Evolutionary conservation across 2,888 invertebrate genomes (phyloP), one percentile per base, ranked within the genome.

Genomic region (Eupsilia transversa): DNA sequence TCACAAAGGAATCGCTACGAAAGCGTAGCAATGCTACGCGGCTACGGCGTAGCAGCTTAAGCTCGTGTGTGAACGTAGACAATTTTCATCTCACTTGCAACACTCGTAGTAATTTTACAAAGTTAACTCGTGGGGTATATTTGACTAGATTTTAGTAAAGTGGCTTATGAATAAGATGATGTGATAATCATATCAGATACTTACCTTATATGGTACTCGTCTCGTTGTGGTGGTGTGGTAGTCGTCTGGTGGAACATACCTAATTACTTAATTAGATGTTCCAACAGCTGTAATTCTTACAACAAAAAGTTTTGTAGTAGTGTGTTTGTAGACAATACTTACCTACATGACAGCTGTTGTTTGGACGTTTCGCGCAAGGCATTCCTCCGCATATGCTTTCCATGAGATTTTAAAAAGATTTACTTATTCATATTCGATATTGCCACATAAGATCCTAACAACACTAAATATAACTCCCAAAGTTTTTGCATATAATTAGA

Each of bases 11-110:
- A 56, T 56, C n/a, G 20, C 38, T 72, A 46, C 60, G n/a, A 61
- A 69, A 56, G 23, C 61, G 57, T 60, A 75, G 49, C 41, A 14
- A 20, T 27, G 54, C 63, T 77, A 72, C 66, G 54, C n/a, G 2
- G 60, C 78, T 66, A 67, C 65, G 76, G 43, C 80, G 80, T 79
- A 74, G 78, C 49, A 10, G 41, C 35, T 43, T 49, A 35, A 33
- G 0, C 10, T 59, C 17, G 35, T 30, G 33, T 49, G 7, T n/a
- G 14, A 60, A 61, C 20, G 54, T 59, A 35, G 54, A 43, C 43
- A 64, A 41, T 77, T 81, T 61, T 33, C 46, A 72, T 63, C 5
- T 57, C 38, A 30, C 52, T 59, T 38, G 33, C 27, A 12, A 60
- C 38, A 57, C 1, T 35, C 61, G 57, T 41, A 61, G 41, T 67